Conservation (phyloP, 2,888 invertebrate genomes). For the Heliconius ismenius region DNA sequence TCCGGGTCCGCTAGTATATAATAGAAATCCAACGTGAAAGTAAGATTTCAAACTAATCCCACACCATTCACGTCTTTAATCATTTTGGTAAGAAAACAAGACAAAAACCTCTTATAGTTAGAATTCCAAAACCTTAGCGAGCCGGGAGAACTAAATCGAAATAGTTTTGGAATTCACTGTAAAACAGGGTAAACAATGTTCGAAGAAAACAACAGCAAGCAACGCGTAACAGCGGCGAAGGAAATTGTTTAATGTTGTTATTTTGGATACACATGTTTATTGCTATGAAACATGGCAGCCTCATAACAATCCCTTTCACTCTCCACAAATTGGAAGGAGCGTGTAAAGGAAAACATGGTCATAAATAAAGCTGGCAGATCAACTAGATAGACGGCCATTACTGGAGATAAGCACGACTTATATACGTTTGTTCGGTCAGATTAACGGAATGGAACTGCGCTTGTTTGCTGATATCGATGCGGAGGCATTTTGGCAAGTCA, state of each 20-base stretch:
- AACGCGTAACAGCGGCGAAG: constrained; percentile 59
- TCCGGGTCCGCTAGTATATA: no score
- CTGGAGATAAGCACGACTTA: constrained; percentile 79
- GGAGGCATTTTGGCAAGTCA: constrained; percentile 75
- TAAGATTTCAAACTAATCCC: no score
- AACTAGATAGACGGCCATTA: constrained; percentile 76
- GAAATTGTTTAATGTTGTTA: constrained; percentile 76
- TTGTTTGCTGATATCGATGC: constrained; percentile 79
- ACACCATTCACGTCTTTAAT: constrained; percentile 12
- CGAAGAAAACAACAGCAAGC: constrained; percentile 63
- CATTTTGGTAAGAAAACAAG: constrained; percentile 35
- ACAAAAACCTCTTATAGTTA: constrained; percentile 41
- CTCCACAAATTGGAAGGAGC: constrained; percentile 81
- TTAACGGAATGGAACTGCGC: constrained; percentile 76
- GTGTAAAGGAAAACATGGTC: constrained; percentile 81
- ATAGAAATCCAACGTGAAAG: no score
- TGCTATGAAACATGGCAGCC: constrained; percentile 80
- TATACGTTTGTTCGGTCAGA: constrained; percentile 75
- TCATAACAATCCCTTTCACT: constrained; percentile 82
- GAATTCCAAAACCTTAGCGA: constrained; percentile 41
- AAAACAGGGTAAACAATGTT: constrained; percentile 48
- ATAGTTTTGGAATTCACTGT: constrained; percentile 45
- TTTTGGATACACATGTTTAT: constrained; percentile 81
- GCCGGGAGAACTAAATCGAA: constrained; percentile 43
- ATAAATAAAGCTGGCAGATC: constrained; percentile 80